Evolutionary conservation across 2,797 vertebrate genomes (phyloP), one percentile per base, ranked within the genome.

Genomic region (Chloroceryle amazona): DNA sequence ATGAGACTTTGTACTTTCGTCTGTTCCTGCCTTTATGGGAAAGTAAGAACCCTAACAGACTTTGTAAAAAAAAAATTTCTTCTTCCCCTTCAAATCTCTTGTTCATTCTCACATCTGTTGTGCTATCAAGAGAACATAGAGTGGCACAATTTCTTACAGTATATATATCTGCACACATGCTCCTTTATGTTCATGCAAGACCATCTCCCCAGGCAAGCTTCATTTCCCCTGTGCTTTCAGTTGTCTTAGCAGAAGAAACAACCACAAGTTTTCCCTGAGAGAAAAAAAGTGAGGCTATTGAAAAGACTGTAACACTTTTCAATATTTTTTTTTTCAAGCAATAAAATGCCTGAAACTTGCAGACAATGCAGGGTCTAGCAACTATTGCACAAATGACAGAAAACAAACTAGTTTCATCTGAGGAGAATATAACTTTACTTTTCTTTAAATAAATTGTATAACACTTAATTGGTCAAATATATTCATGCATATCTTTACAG

Each of bases 321-420:
- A 25, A 16, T 21, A 65, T 37, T 23, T 7, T 21, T 17, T n/a
- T 44, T 44, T 57, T 18, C 13, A 33, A 42, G 9, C 3, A 39
- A 51, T 5, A n/a, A 12, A 78, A 63, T 42, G 19, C 17, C 65
- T 81, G 26, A 29, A 79, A 86, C 9, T 39, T 47, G 26, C 31
- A 71, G 37, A 3, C 7, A 67, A 28, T 39, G 1, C 29, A 15
- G 2, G 13, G 1, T 51, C 25, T 62, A 44, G 26, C 1, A 1
- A n/a, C 16, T n/a, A 6, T n/a, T 51, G 10, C 15, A 58, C 33
- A n/a, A 51, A 41, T 42, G 4, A 18, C 11, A 18, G 20, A 66
- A 90, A 74, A 33, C 2, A 18, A 73, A 6, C 4, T n/a, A 29
- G 11, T 35, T 91, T 67, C 22, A 78, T 4, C 9, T n/a, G 10